A percentile compares a stretch with the other conserved stretches of the same genome.
These are phyloP conservation scores for Oreochromis tanganicae DNA, from an alignment of 2,113 vertebrate species.

Conservation along the genomic window DNA sequence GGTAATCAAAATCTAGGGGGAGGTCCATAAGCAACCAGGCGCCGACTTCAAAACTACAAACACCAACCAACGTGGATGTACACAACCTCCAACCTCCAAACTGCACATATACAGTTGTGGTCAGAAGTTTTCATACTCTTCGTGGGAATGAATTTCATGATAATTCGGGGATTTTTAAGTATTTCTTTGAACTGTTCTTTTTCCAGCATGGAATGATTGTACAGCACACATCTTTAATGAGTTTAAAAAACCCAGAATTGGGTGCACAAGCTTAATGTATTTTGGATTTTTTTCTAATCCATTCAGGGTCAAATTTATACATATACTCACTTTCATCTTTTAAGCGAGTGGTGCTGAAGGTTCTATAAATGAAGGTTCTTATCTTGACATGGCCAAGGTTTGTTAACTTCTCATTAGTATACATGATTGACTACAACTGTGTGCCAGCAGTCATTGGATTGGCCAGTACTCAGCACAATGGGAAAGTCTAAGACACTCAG, in stretches of 20 bases:
- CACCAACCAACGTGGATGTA: not conserved
- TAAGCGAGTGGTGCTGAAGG: not conserved
- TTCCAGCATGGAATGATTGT: not conserved
- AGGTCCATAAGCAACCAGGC: not conserved
- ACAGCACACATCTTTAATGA: not conserved
- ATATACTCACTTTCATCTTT: not conserved
- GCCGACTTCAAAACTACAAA: not conserved
- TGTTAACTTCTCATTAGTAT: not conserved
- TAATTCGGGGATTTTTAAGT: not conserved
- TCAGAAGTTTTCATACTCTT: not conserved
- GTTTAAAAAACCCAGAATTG: not conserved
- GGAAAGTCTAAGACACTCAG: no score
- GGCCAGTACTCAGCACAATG: no score
- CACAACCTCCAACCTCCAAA: rapidly evolving
- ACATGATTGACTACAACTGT: not conserved
- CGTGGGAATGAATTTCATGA: not conserved
- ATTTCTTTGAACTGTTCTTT: not conserved
- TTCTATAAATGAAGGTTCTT: not conserved
- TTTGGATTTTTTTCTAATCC: not conserved
- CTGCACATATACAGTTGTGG: not conserved
- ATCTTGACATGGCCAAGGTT: not conserved
- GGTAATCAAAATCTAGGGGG: not conserved
- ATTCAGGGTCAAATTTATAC: not conserved
- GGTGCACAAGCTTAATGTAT: not conserved
- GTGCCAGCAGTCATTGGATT: not conserved